phyloP scores from a whole-genome alignment of 2,888 invertebrate species.

The Pediacus dermestoides region DNA sequence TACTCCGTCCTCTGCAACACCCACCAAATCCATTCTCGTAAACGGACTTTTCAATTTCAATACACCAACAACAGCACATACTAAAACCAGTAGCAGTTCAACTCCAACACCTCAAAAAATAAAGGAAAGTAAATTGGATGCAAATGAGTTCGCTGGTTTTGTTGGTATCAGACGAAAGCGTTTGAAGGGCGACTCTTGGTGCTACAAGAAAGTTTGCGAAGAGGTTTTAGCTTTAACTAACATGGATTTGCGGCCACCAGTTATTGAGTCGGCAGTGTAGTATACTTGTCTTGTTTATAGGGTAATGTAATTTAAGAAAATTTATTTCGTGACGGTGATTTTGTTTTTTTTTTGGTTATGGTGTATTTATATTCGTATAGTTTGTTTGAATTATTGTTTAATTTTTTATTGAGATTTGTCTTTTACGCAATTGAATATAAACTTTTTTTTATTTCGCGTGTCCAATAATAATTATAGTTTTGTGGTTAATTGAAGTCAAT shows the following conservation, averaged over 20 bases:
- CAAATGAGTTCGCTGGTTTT: slow-evolving; percentile 23
- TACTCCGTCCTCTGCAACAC: slow-evolving; percentile 25
- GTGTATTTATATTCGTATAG: not conserved
- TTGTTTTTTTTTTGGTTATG: not conserved
- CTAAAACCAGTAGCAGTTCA: slow-evolving; percentile 10
- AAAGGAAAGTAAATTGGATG: slow-evolving; percentile 1
- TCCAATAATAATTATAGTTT: too few species aligned
- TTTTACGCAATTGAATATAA: too few species aligned
- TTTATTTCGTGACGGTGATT: slow-evolving; percentile 6
- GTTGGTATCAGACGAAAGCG: slow-evolving; percentile 70
- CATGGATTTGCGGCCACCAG: slow-evolving; percentile 31
- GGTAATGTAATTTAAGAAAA: slow-evolving; percentile 8
- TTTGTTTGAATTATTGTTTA: slow-evolving; percentile 1
- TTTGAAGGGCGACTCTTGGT: slow-evolving; percentile 75
- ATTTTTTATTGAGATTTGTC: too few species aligned
- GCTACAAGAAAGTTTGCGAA: slow-evolving; percentile 75
- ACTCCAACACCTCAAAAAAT: not conserved
- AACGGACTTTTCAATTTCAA: slow-evolving; percentile 3
- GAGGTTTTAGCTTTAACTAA: slow-evolving; percentile 60
- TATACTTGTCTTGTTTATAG: not conserved
- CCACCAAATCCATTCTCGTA: slow-evolving; percentile 37
- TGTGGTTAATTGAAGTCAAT: too few species aligned
- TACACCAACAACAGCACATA: slow-evolving; percentile 5
- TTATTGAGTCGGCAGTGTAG: slow-evolving; percentile 39
- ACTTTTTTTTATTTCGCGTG: too few species aligned